phyloP scores from a whole-genome alignment of 2,113 vertebrate species.

The Brachypteracias leptosomus region DNA sequence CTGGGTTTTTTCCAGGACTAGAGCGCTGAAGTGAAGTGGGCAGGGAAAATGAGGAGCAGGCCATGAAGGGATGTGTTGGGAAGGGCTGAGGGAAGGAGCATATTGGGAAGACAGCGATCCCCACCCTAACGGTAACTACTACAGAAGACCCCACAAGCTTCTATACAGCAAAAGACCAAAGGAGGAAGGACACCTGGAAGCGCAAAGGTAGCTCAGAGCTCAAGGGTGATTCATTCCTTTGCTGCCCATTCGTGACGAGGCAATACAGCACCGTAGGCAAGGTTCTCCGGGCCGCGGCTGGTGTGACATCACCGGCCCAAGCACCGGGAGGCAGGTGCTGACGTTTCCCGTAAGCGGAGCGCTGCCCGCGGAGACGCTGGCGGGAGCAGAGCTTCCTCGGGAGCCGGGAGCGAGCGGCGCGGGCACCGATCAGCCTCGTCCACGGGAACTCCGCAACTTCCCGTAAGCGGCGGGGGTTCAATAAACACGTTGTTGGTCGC shows the following conservation, averaged over 20 bases:
- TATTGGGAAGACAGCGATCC: neutral
- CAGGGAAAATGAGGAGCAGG: neutral
- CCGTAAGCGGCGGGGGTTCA: no score
- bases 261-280: neutral
- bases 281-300: no score
- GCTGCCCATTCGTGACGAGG: neutral
- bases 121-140: neutral
- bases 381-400: no score
- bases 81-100: neutral
- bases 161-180: neutral
- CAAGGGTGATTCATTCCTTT: neutral
- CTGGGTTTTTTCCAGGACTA: neutral
- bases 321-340: neutral
- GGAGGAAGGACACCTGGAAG: neutral
- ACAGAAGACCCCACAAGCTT: neutral
- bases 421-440: no score
- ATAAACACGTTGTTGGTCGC: no score
- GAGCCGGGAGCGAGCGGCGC: no score
- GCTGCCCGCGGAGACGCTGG: no score
- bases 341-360: neutral
- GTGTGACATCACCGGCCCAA: no score
- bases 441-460: neutral
- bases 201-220: neutral
- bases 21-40: neutral
- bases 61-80: fast-evolving